Evolutionary conservation across 2,888 invertebrate genomes (phyloP).

Genomic region (Penaeus monodon): DNA sequence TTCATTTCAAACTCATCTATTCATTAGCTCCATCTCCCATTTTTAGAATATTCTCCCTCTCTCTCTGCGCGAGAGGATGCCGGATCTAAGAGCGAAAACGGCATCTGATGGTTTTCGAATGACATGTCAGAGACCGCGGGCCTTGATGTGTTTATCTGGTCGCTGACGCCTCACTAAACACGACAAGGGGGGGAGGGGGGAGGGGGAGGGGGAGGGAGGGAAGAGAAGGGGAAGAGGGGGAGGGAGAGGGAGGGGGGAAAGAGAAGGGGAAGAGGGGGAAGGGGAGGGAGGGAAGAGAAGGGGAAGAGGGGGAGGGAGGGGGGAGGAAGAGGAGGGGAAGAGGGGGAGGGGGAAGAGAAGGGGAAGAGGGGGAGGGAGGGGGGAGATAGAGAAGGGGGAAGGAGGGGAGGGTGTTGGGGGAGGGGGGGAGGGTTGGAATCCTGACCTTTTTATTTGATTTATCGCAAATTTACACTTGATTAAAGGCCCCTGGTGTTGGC

Average conservation of each 20-base stretch:
- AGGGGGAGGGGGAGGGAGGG: neutral
- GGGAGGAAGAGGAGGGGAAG: neutral
- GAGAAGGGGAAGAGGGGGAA: neutral
- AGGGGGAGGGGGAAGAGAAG: neutral
- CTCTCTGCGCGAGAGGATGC: neutral
- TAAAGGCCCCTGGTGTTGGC: neutral
- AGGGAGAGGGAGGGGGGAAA: neutral
- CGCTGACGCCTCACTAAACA: too few relatives aligned
- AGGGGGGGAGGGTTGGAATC: neutral
- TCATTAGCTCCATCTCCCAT: too few relatives aligned
- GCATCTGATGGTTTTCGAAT: too few relatives aligned
- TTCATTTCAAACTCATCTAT: too few relatives aligned
- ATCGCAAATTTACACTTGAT: constrained; percentile 40
- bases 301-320: neutral
- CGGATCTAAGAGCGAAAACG: too few relatives aligned
- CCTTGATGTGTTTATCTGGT: too few relatives aligned
- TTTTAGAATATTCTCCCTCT: neutral
- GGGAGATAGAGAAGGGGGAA: neutral
- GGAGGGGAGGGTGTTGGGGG: neutral
- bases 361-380: neutral
- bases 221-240: neutral
- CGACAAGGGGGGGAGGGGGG: too few relatives aligned
- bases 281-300: neutral
- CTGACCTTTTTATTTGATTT: constrained; percentile 29
- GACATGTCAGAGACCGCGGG: too few relatives aligned